These are phyloP conservation scores for Cavia aperea DNA, from an alignment of 2,113 vertebrate species.

Conservation along the genomic window DNA sequence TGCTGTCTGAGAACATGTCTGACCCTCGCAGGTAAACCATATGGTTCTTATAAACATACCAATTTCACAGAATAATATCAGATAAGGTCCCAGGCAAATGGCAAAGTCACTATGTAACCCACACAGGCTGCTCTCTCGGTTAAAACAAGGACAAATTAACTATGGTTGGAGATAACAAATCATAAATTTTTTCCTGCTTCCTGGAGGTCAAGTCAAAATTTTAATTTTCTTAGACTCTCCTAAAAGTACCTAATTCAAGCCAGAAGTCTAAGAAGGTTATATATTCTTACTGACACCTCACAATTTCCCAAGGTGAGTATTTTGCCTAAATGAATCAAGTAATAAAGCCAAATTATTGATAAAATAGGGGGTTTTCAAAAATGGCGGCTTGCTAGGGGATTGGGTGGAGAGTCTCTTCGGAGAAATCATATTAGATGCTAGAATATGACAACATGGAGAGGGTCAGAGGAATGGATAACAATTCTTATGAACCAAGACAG, in stretches of 20 bases:
- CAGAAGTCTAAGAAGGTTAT: not conserved
- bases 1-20: not conserved
- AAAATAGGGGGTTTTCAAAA: no score
- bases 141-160: not conserved
- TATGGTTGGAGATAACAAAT: not conserved
- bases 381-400: no score
- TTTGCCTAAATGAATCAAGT: not conserved
- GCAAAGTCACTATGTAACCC: not conserved
- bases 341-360: not conserved
- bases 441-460: no score
- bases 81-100: not conserved
- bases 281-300: not conserved
- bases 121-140: not conserved
- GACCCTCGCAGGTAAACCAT: not conserved
- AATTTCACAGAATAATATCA: not conserved
- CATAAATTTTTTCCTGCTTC: not conserved
- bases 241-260: not conserved
- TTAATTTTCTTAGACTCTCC: not conserved
- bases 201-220: not conserved
- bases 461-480: no score
- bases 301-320: fast-evolving
- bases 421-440: no score
- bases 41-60: not conserved
- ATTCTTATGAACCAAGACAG: no score
- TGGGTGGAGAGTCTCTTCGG: no score